Conservation (phyloP, 2,888 invertebrate genomes). For the Thelaira solivaga region DNA sequence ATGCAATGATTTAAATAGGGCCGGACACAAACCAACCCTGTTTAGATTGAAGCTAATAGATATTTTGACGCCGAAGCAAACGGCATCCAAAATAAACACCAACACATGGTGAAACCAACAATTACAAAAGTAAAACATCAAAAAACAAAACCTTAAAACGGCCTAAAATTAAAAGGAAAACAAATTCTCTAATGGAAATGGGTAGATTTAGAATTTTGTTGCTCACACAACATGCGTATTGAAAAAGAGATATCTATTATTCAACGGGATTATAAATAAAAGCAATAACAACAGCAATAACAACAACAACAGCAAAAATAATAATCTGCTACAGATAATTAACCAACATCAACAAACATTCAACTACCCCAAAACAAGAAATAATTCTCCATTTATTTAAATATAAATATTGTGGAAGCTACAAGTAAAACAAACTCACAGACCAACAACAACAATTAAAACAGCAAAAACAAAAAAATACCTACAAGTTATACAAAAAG, state of each 20-base stretch:
- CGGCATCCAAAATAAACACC: slow-evolving; percentile 73
- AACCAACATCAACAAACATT: slow-evolving; percentile 40
- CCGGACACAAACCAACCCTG: slow-evolving; percentile 67
- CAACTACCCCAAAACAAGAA: slow-evolving; percentile 17
- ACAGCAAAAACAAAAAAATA: not conserved
- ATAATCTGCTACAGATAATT: slow-evolving; percentile 34
- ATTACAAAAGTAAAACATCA: not conserved
- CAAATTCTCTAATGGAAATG: slow-evolving; percentile 21
- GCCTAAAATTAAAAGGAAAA: slow-evolving; percentile 40
- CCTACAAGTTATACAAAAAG: slow-evolving; percentile 27
- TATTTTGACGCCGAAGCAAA: slow-evolving; percentile 75
- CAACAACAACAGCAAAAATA: slow-evolving; percentile 11
- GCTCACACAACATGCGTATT: slow-evolving; percentile 22
- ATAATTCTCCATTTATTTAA: slow-evolving; percentile 65
- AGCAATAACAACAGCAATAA: no score
- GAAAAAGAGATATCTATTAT: not conserved
- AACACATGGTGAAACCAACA: slow-evolving; percentile 64
- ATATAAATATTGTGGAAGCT: slow-evolving; percentile 68
- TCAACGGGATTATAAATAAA: no score
- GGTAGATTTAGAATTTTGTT: slow-evolving; percentile 19
- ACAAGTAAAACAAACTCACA: slow-evolving; percentile 41
- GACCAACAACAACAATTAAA: not conserved
- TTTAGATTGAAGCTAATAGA: slow-evolving; percentile 74
- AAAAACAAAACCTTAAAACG: slow-evolving; percentile 24
- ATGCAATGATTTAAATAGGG: slow-evolving; percentile 34